Percentiles rank a stretch among this genome's conserved stretches.
Conservation (phyloP, 2,113 vertebrate species). For the Seriola aureovittata region DNA sequence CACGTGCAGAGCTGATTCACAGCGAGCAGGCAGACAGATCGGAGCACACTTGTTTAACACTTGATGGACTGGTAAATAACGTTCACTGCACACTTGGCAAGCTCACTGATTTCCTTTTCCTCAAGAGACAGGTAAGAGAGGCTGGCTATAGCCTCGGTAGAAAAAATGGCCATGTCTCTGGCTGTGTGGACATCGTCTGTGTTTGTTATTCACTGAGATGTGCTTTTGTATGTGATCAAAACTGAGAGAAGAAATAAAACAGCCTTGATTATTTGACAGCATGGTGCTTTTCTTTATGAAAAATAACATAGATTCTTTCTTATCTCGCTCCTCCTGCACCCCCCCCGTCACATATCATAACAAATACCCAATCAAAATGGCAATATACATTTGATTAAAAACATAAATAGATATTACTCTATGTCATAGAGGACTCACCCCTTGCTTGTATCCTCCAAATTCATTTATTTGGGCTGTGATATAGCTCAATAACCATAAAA, state of each 20-base stretch:
- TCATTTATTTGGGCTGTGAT: constrained; percentile 48
- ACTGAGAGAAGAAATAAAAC: background rate
- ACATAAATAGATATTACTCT: constrained; percentile 29
- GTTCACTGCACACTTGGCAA: constrained; percentile 39
- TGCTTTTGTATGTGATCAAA: background rate
- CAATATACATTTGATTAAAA: constrained; percentile 44
- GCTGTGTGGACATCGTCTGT: background rate
- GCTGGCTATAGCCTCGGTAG: background rate
- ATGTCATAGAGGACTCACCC: constrained; percentile 1
- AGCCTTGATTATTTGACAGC: background rate
- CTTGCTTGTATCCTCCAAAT: constrained; percentile 1
- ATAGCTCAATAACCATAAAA: constrained; percentile 48
- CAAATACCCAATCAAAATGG: constrained; percentile 28
- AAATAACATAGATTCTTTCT: background rate
- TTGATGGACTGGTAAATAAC: constrained; percentile 63
- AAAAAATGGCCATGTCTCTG: constrained; percentile 1
- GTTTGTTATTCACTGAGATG: background rate
- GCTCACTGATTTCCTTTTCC: constrained; percentile 28
- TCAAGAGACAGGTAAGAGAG: constrained; percentile 33
- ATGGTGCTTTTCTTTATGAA: constrained; percentile 9
- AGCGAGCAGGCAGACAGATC: constrained; percentile 49
- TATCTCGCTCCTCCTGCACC: background rate
- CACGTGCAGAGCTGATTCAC: constrained; percentile 39
- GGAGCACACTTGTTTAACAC: constrained; percentile 44
- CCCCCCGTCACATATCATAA: background rate